Percentiles rank a stretch among this genome's conserved stretches.
phyloP scores from a whole-genome alignment of 2,113 vertebrate genomes.

The Epinephelus lanceolatus region DNA sequence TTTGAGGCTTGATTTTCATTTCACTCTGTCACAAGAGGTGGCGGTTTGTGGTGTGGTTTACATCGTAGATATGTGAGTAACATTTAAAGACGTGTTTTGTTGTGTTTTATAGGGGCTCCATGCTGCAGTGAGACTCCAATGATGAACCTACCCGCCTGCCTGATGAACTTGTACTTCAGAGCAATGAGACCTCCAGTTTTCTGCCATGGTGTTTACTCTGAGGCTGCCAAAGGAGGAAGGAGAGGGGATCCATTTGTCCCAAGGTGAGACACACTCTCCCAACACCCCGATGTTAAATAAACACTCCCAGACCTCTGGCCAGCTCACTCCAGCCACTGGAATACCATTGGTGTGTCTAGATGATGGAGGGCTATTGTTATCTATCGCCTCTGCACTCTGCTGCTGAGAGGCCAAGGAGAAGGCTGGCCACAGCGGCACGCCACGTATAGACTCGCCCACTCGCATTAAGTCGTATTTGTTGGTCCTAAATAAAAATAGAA shows the following conservation, averaged over 20 bases:
- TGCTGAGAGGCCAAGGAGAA: conserved; percentile 72
- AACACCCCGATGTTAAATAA: conserved; percentile 79
- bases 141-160: conserved; percentile 50
- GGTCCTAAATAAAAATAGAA: conserved; percentile 87
- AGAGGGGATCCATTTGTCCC: conserved; percentile 78
- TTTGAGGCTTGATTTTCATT: conserved; percentile 41
- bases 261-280: conserved; percentile 75
- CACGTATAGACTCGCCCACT: conserved; percentile 76
- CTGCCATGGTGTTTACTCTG: conserved; percentile 74
- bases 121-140: conserved; percentile 23
- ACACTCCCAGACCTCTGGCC: conserved; percentile 81
- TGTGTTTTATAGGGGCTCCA: conserved; percentile 17
- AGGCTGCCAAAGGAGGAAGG: conserved; percentile 58
- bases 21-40: not conserved
- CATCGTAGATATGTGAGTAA: not conserved
- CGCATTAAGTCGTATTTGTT: conserved; percentile 72
- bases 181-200: conserved; percentile 74
- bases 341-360: conserved; percentile 78
- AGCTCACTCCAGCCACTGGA: conserved; percentile 75
- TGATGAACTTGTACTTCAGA: conserved; percentile 75
- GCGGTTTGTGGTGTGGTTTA: conserved; percentile 22
- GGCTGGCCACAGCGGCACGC: conserved; percentile 50
- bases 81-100: not conserved
- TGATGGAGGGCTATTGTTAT: conserved; percentile 84
- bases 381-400: conserved; percentile 77